Evolutionary conservation across 2,113 vertebrate species (phyloP).

Genomic region (Dryoscopus gambensis): DNA sequence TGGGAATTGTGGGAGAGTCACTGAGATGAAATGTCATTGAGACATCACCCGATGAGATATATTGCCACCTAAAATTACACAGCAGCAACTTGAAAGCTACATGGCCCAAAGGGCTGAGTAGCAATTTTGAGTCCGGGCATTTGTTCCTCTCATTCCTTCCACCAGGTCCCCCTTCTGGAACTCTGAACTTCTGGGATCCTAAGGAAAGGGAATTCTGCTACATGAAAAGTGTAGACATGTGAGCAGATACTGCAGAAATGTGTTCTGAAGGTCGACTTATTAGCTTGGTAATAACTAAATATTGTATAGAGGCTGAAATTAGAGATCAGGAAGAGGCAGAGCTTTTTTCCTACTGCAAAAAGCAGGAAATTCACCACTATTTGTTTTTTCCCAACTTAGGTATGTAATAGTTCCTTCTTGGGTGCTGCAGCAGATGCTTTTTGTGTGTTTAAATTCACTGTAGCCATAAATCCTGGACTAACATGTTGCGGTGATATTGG

Average conservation of each 20-base stretch:
- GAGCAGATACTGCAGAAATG: not conserved
- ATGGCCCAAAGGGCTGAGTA: not conserved
- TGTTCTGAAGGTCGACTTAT: not conserved
- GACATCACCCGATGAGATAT: not conserved
- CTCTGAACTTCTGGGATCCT: not conserved
- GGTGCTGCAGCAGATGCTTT: not conserved
- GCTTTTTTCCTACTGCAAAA: not conserved
- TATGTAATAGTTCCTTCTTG: not conserved
- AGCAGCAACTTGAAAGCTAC: not conserved
- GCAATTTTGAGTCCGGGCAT: rapidly evolving
- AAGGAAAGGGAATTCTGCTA: not conserved
- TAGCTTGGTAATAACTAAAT: not conserved
- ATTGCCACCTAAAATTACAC: not conserved
- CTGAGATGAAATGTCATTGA: not conserved
- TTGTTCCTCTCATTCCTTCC: not conserved
- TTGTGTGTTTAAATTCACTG: not conserved
- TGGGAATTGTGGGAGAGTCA: not conserved
- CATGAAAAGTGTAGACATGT: not conserved
- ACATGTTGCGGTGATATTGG: too few species aligned
- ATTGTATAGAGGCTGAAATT: not conserved
- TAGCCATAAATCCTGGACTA: not conserved
- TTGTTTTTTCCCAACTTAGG: not conserved
- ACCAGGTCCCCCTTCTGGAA: not conserved
- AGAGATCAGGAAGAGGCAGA: not conserved
- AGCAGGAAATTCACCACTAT: not conserved